Percentiles rank a stretch among this genome's conserved stretches.
Evolutionary conservation across 2,888 invertebrate genomes (phyloP).

Genomic region (Aphodius sticticus): DNA sequence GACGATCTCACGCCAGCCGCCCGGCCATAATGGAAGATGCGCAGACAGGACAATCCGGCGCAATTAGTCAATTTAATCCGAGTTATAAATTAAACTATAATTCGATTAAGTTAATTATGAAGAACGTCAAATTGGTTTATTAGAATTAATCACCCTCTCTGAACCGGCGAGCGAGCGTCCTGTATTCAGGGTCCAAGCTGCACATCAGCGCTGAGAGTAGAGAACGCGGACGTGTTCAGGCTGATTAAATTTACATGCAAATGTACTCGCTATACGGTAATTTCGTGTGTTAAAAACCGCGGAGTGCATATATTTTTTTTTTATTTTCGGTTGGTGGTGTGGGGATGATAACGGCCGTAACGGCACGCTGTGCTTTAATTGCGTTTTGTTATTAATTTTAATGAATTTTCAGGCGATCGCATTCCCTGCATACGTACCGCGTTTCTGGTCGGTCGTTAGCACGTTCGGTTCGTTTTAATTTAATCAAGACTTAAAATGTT

Average conservation of each 20-base stretch:
- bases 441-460: too few relatives aligned
- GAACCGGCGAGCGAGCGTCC: background rate
- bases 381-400: background rate
- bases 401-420: background rate
- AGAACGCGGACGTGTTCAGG: background rate
- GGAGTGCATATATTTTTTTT: background rate
- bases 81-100: slow-evolving; percentile 29
- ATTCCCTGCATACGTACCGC: background rate
- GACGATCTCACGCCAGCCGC: background rate
- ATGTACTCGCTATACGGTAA: slow-evolving; percentile 13
- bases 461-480: background rate
- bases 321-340: slow-evolving; percentile 13
- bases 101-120: slow-evolving; percentile 33
- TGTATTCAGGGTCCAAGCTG: background rate
- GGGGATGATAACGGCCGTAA: background rate
- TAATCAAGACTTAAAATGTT: background rate
- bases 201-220: slow-evolving; percentile 5
- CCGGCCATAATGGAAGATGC: background rate
- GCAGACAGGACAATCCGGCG: slow-evolving; percentile 7
- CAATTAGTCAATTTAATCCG: slow-evolving; percentile 15
- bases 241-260: slow-evolving; percentile 22
- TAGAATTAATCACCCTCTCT: slow-evolving; percentile 32
- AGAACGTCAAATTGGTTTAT: slow-evolving; percentile 35
- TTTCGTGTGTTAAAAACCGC: slow-evolving; percentile 19
- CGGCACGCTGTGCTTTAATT: background rate